Evolutionary conservation across 1,140 invertebrate species (phyloP), one percentile per base, ranked within the genome.

Genomic region (Heliconius nattereri): DNA sequence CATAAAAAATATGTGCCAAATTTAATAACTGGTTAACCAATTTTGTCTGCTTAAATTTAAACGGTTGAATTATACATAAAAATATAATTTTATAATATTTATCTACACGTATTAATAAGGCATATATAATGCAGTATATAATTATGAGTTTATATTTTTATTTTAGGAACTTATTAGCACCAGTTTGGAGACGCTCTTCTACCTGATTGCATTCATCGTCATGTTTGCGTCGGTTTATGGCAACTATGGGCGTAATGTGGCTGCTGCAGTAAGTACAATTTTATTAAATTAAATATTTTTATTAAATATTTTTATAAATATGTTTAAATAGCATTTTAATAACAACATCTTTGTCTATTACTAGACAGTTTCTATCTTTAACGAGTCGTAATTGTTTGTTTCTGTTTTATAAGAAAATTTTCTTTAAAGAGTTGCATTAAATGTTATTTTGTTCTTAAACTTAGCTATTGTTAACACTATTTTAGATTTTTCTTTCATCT

Each of bases 151-250:
- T 80, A 74, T 70, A 76, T 70, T 84, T 81, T 81, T 85, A 86
- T 92, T 91, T 52, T 95, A 98, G 97, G 98, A 98, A 95, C 93
- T 98, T 70, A 91, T 97, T 35, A 97, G 97, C 87, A 97, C 97
- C 3, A 95, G 92, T 20, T 93, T 97, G 75, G 95, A 96, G 83
- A 96, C 97, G 0, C 87, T 97, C 23, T 94, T 97, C 78, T 98
- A 98, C 89, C 95, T 96, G 80, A 97, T 97, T 72, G 97, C 96
- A 1, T 97, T 97, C 90, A 97, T 98, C 82, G 96, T 97, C 11
- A 97, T 98, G 89, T 95, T 98, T 75, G 95, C 96, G 2, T 94
- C 95, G 0, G 96, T 96, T 91, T 95, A 95, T 11, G 90, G 94
- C 29, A 86, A 84, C 76, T 89, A 93, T 71, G 89, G 88, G 2